Percentiles rank a stretch among this genome's conserved stretches.
Conservation (phyloP, 1,140 invertebrate species). For the Hyles euphorbiae region DNA sequence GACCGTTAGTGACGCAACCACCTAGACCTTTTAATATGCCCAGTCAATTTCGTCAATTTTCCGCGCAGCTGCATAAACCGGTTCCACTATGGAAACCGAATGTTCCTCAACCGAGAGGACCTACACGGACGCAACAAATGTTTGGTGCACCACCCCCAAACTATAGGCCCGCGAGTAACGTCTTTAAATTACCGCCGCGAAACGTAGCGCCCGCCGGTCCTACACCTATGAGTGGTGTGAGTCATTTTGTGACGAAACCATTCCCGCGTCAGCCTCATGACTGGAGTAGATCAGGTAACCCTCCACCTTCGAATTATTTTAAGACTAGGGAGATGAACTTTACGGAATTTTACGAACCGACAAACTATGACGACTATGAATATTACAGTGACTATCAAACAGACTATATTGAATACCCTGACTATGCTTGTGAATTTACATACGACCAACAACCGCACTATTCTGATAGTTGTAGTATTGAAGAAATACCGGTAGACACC, state of each 20-base stretch:
- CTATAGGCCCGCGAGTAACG: neutral
- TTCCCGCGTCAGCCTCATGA: constrained; percentile 6
- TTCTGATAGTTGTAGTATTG: too few relatives aligned
- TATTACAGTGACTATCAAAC: neutral
- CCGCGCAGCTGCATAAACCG: neutral
- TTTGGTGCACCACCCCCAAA: constrained; percentile 4
- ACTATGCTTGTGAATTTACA: neutral
- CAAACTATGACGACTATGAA: constrained; percentile 1
- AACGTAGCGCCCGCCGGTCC: constrained; percentile 1
- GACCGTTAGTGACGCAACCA: too few relatives aligned
- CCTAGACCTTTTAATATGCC: neutral
- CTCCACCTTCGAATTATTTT: constrained; percentile 22
- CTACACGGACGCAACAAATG: constrained; percentile 4
- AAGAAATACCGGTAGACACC: neutral
- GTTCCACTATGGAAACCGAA: neutral
- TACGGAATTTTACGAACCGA: constrained; percentile 13
- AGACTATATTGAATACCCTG: neutral
- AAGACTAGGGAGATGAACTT: constrained; percentile 16
- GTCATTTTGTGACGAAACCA: constrained; percentile 9
- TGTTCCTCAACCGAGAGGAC: neutral
- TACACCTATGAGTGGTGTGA: constrained; percentile 19
- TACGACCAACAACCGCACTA: neutral
- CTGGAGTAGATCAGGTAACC: constrained; percentile 15
- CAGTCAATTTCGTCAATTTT: neutral
- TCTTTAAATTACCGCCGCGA: neutral